Percentiles rank a stretch among this genome's conserved stretches.
phyloP scores from a whole-genome alignment of 2,888 invertebrate species.

The Amiota minor region DNA sequence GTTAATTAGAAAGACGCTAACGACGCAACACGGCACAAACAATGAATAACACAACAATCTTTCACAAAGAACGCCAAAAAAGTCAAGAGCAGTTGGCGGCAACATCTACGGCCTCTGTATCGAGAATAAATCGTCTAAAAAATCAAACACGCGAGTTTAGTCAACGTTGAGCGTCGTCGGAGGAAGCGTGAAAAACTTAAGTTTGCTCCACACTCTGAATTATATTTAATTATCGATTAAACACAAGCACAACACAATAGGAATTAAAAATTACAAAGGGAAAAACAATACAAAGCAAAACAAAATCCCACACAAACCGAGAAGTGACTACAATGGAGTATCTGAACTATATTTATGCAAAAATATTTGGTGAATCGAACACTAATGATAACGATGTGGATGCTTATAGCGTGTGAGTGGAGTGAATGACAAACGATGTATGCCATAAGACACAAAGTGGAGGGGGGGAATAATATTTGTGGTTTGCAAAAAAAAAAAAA shows the following conservation, averaged over 20 bases:
- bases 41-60: neutral
- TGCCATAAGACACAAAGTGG: constrained; percentile 32
- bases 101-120: too few species aligned
- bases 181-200: neutral
- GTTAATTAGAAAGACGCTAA: too few species aligned
- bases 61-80: neutral
- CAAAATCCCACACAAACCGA: neutral
- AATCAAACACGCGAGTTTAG: too few species aligned
- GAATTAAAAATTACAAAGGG: too few species aligned
- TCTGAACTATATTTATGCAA: constrained; percentile 54
- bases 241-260: constrained; percentile 13
- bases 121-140: too few species aligned
- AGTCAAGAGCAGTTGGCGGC: neutral
- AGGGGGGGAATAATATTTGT: neutral
- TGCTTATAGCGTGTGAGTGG: constrained; percentile 52
- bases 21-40: neutral
- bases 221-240: constrained; percentile 27
- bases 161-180: neutral
- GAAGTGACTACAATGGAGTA: constrained; percentile 57
- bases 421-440: neutral
- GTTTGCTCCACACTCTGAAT: neutral
- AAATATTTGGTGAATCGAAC: constrained; percentile 49
- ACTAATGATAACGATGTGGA: constrained; percentile 37
- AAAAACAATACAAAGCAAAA: constrained; percentile 27
- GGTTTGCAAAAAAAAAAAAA: constrained; percentile 4